Evolutionary conservation across 2,113 vertebrate genomes (phyloP), one percentile per base, ranked within the genome.

Genomic region (Cryptotis parvus): DNA sequence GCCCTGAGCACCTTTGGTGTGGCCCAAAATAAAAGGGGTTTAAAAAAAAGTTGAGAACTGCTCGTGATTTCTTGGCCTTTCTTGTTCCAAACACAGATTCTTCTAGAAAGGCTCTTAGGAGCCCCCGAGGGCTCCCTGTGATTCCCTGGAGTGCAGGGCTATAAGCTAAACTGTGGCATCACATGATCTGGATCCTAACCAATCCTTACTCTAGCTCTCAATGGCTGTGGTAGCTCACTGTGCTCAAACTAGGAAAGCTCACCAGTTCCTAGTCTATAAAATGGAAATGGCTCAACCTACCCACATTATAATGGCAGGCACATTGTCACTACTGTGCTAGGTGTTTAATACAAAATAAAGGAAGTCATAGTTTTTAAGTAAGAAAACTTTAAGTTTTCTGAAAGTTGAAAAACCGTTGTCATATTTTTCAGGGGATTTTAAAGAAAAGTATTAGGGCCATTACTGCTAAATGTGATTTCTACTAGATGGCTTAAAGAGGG

Each of bases 331-430:
- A n/a, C n/a, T n/a, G n/a, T n/a, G n/a, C n/a, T 7, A 78, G 9
- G 22, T 63, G 52, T 68, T 45, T 72, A 39, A 80, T 81, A 76
- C 58, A 58, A 66, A 81, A 75, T 37, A 31, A 37, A 65, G 74
- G 79, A 70, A 87, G 83, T 52, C 9, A 43, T 70, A 89, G 16
- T 3, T 35, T 91, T 41, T 87, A 90, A 29, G 27, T 29, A 75
- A n/a, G n/a, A n/a, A n/a, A n/a, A n/a, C n/a, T n/a, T n/a, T n/a
- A 43, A 87, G 63, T 35, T 89, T 86, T 84, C 49, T 79, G 76
- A 29, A 18, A 79, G 41, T 58, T 83, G 49, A 65, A 37, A 55
- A 14, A 27, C 63, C 11, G 12, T 24, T 37, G 5, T 74, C 87
- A 63, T 39, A 29, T 14, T 84, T 73, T 84, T 73, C 10, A 41